These are phyloP conservation scores for Champsocephalus gunnari DNA, from an alignment of 2,797 vertebrate species.

Conservation along the genomic window DNA sequence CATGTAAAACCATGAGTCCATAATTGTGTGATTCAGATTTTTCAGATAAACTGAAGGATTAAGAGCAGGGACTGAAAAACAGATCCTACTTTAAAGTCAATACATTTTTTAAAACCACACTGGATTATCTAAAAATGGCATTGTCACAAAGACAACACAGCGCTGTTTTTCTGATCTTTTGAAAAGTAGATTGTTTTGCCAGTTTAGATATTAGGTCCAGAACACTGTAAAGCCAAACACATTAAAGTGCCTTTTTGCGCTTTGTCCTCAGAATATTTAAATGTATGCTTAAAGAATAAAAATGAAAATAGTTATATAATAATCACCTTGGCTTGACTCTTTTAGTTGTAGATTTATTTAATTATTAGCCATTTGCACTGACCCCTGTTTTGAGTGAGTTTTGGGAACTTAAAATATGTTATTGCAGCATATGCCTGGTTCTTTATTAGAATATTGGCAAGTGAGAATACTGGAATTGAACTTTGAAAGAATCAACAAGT, in stretches of 20 bases:
- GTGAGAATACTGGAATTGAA: neutral
- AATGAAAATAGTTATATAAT: neutral
- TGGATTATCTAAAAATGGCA: neutral
- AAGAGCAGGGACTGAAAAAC: neutral
- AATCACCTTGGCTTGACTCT: neutral
- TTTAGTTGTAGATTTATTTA: neutral
- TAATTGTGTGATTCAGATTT: neutral
- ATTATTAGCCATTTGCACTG: neutral
- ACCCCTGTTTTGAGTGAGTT: neutral
- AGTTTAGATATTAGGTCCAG: neutral
- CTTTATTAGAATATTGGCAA: neutral
- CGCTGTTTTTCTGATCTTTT: neutral
- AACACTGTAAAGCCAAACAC: neutral
- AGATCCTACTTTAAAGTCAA: neutral
- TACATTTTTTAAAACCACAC: neutral
- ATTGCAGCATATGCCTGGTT: too few relatives aligned
- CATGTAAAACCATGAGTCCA: neutral
- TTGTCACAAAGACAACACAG: neutral
- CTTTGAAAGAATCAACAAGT: slow-evolving; percentile 3
- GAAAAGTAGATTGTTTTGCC: neutral
- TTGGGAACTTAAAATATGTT: neutral
- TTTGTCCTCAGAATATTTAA: neutral
- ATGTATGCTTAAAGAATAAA: neutral
- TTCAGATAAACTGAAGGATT: slow-evolving; percentile 1
- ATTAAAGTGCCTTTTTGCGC: neutral